A percentile compares a stretch with the other conserved stretches of the same genome.
Evolutionary conservation across 1,140 invertebrate genomes (phyloP).

Genomic region (Drosophila sturtevanti): DNA sequence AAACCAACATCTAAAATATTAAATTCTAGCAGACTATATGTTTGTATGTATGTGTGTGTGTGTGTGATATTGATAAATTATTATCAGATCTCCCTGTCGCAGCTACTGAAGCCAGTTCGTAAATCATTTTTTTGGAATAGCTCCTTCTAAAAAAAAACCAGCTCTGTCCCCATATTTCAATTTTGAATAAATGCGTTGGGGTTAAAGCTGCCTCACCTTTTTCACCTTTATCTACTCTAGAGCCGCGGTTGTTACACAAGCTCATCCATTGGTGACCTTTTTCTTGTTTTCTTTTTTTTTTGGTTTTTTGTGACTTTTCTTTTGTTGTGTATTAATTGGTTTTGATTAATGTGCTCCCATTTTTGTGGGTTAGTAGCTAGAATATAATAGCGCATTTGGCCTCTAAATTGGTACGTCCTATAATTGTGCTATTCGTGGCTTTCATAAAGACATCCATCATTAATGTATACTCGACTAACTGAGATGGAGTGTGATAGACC

Average conservation of each 20-base stretch:
- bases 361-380: constrained; percentile 46
- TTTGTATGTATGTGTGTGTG: constrained; percentile 42
- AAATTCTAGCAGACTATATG: constrained; percentile 23
- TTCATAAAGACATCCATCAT: constrained; percentile 29
- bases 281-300: no score
- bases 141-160: background rate
- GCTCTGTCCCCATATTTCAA: constrained; percentile 20
- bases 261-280: constrained; percentile 56
- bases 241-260: constrained; percentile 24
- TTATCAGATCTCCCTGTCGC: constrained; percentile 55
- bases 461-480: constrained; percentile 1
- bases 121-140: constrained; percentile 58
- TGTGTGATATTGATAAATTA: constrained; percentile 76
- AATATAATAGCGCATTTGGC: constrained; percentile 19
- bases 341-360: constrained; percentile 77
- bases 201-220: constrained; percentile 31
- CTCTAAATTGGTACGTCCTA: constrained; percentile 25
- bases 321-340: constrained; percentile 63
- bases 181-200: constrained; percentile 49
- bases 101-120: constrained; percentile 48
- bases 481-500: constrained; percentile 2
- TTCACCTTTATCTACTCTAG: constrained; percentile 13
- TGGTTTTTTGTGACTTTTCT: constrained; percentile 11
- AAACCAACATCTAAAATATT: background rate
- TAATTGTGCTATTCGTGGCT: constrained; percentile 20